Evolutionary conservation across 2,888 invertebrate species (phyloP), one percentile per base, ranked within the genome.

Genomic region (Zygothrica quintamaculata): DNA sequence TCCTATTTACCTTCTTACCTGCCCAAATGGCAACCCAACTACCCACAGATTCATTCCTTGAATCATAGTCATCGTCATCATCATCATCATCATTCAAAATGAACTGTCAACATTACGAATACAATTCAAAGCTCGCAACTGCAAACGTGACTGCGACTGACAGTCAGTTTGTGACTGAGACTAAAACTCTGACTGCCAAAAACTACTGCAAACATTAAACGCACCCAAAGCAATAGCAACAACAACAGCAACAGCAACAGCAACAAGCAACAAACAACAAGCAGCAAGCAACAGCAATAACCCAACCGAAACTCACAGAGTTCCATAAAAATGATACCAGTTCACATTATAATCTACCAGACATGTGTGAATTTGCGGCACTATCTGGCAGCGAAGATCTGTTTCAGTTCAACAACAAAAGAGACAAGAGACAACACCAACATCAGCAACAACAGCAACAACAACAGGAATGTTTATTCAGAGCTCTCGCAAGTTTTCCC

Each of bases 291-390:
- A 22, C 18, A 22, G 18, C 18, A 22, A 39, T 34, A 58, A 25
- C 13, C 25, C 13, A 16, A 43, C 69, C 34, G 56, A 75, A 79
- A 75, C 57, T 44, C 55, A 53, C 62, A 60, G 48, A 15, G 43
- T 51, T 59, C 57, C 60, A 57, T 51, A 65, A 50, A 72, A 68
- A 74, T 64, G 48, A 69, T 84, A 73, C 76, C 67, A 64, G 67
- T 68, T 84, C 84, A 77, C 80, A 86, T 84, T 84, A 76, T 80
- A 81, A 81, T 87, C 87, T 59, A 48, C 56, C 74, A 84, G 80
- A 84, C 80, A 81, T 81, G 87, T 81, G 80, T 81, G 80, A 81
- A 81, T 81, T 74, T 52, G 81, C 65, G 85, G 64, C 59, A 58
- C 50, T 81, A 81, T 81, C 80, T 68, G 56, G 31, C 59, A 61